Conservation (phyloP, 2,888 invertebrate species). For the Chaitophorus viminalis region DNA sequence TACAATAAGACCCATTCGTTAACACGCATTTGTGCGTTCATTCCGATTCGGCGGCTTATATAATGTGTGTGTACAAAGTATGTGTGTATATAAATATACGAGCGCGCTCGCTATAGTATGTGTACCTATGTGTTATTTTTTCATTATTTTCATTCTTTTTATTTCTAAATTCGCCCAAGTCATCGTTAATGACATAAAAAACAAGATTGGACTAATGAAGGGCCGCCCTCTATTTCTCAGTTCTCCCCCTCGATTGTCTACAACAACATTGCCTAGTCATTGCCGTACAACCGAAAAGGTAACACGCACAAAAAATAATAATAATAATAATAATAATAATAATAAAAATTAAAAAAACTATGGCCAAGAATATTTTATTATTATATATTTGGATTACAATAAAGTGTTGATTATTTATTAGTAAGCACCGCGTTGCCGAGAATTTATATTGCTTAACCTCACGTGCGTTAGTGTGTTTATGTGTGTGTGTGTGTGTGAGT, state of each 20-base stretch:
- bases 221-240: conserved; percentile 56
- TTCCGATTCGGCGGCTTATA: conserved; percentile 39
- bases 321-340: background rate
- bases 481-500: background rate
- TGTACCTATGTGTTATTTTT: conserved; percentile 17
- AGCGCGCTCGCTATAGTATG: background rate
- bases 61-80: background rate
- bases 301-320: conserved; percentile 14
- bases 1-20: conserved; percentile 54
- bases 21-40: conserved; percentile 55
- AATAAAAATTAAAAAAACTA: conserved; percentile 24
- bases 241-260: conserved; percentile 40
- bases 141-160: conserved; percentile 59
- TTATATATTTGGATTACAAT: conserved; percentile 42
- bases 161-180: conserved; percentile 61
- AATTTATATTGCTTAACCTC: conserved; percentile 33
- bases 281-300: conserved; percentile 37
- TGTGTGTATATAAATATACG: background rate
- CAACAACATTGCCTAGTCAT: conserved; percentile 30
- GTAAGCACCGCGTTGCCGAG: background rate
- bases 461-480: background rate
- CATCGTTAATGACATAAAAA: conserved; percentile 60
- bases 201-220: conserved; percentile 61
- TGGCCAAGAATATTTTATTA: conserved; percentile 22
- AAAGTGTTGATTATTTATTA: conserved; percentile 51